These are phyloP conservation scores for Nebria salina DNA, from an alignment of 2,888 invertebrate genomes.

Conservation along the genomic window DNA sequence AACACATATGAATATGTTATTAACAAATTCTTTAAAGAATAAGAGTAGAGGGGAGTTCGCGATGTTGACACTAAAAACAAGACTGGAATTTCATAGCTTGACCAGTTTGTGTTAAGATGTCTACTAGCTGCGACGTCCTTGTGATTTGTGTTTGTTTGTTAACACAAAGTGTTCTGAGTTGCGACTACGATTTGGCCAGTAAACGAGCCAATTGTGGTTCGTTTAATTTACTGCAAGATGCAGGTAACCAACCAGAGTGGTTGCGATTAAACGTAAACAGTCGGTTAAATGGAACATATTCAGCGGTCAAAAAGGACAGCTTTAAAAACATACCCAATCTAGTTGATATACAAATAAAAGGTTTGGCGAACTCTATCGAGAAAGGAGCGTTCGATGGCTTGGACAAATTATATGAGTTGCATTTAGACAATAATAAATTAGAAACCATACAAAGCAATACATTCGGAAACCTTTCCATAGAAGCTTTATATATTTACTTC, in stretches of 20 bases:
- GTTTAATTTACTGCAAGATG: background rate
- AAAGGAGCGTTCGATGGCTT: conserved; percentile 26
- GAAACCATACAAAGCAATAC: conserved; percentile 8
- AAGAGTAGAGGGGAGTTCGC: background rate
- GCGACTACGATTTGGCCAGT: conserved; percentile 8
- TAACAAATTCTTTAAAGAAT: no score
- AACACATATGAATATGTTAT: no score
- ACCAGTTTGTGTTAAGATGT: background rate
- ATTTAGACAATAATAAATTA: conserved; percentile 35
- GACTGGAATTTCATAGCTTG: background rate
- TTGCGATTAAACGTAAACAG: conserved; percentile 21
- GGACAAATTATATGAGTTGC: conserved; percentile 24
- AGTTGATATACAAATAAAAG: conserved; percentile 28
- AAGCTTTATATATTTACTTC: conserved; percentile 22
- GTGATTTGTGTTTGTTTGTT: background rate
- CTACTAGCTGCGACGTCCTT: background rate
- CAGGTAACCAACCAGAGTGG: conserved; percentile 14
- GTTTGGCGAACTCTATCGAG: conserved; percentile 12
- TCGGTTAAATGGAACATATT: background rate
- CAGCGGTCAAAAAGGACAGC: background rate
- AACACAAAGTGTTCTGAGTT: background rate
- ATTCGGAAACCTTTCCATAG: conserved; percentile 17
- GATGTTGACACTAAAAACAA: background rate
- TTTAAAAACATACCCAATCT: conserved; percentile 26
- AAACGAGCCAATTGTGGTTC: conserved; percentile 18